phyloP scores from a whole-genome alignment of 2,888 invertebrate species.

The Drosophila glabriapex region DNA sequence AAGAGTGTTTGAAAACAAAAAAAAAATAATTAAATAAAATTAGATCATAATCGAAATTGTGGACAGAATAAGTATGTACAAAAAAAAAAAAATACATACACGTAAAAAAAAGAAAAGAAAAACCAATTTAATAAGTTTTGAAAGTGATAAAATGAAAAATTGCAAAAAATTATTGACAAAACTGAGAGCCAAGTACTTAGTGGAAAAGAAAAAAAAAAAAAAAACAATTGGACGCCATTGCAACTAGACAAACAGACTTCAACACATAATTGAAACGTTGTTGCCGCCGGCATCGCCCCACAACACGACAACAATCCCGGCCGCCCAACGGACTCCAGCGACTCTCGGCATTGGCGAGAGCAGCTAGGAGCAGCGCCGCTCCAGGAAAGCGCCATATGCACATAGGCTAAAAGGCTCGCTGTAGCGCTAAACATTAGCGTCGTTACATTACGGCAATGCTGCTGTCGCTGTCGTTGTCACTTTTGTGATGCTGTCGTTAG shows the following conservation, averaged over 20 bases:
- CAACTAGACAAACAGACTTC: slow-evolving; percentile 62
- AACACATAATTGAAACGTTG: slow-evolving; percentile 63
- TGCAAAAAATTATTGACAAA: slow-evolving; percentile 6
- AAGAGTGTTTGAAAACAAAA: slow-evolving; percentile 24
- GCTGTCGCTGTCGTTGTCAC: neutral
- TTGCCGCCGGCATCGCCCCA: slow-evolving; percentile 46
- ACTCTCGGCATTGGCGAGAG: slow-evolving; percentile 46
- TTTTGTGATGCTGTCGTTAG: slow-evolving; percentile 27
- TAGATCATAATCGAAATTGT: slow-evolving; percentile 19
- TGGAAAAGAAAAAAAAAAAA: neutral
- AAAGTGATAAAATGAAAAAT: slow-evolving; percentile 37
- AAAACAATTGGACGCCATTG: slow-evolving; percentile 25
- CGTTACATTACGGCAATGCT: slow-evolving; percentile 20
- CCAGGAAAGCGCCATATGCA: slow-evolving; percentile 1
- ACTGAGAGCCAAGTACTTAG: slow-evolving; percentile 3
- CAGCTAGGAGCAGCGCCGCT: slow-evolving; percentile 37
- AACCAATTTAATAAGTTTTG: slow-evolving; percentile 31
- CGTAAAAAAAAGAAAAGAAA: slow-evolving; percentile 8
- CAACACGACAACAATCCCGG: slow-evolving; percentile 21
- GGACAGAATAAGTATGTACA: slow-evolving; percentile 27
- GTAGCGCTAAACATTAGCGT: slow-evolving; percentile 27
- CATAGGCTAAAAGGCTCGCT: slow-evolving; percentile 11
- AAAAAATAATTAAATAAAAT: neutral
- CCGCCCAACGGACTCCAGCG: slow-evolving; percentile 39
- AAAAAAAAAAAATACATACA: slow-evolving; percentile 7